A percentile compares a stretch with the other conserved stretches of the same genome.
Evolutionary conservation across 2,113 vertebrate species (phyloP).

Genomic region (Micromys minutus): DNA sequence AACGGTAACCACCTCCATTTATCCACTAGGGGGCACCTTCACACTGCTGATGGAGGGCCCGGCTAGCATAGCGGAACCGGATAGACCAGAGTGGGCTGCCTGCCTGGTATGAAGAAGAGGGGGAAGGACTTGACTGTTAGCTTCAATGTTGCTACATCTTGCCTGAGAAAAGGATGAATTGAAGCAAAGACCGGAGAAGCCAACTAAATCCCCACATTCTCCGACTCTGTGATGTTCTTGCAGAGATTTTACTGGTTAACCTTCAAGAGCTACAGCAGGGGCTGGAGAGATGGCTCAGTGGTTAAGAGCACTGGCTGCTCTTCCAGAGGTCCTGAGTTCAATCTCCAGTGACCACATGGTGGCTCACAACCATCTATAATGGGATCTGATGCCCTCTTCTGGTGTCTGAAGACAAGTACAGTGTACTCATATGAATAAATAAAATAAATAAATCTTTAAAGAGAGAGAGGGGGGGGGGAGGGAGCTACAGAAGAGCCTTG

Average conservation of each 20-base stretch:
- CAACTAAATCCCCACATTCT: not conserved
- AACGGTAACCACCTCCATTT: accelerated
- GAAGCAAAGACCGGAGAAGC: not conserved
- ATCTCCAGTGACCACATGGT: too few species aligned
- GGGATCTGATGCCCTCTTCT: too few species aligned
- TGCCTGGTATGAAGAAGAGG: not conserved
- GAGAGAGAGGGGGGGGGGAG: too few species aligned
- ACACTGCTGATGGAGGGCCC: not conserved
- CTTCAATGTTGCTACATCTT: not conserved
- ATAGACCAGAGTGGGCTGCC: not conserved
- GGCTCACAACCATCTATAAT: too few species aligned
- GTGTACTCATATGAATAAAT: too few species aligned
- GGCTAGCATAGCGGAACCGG: too few species aligned
- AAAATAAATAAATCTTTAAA: too few species aligned
- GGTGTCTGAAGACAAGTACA: too few species aligned
- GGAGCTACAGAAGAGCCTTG: not conserved
- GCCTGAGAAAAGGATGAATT: not conserved
- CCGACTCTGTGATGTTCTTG: too few species aligned
- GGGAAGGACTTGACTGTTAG: not conserved
- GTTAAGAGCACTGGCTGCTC: too few species aligned
- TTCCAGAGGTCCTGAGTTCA: too few species aligned
- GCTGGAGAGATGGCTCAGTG: too few species aligned
- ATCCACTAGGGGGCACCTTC: slow-evolving; percentile 67
- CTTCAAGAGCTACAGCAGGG: not conserved
- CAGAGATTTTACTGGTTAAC: not conserved